Percentiles rank a stretch among this genome's conserved stretches.
Conservation (phyloP, 2,888 invertebrate species). For the Polydrusus tereticollis region DNA sequence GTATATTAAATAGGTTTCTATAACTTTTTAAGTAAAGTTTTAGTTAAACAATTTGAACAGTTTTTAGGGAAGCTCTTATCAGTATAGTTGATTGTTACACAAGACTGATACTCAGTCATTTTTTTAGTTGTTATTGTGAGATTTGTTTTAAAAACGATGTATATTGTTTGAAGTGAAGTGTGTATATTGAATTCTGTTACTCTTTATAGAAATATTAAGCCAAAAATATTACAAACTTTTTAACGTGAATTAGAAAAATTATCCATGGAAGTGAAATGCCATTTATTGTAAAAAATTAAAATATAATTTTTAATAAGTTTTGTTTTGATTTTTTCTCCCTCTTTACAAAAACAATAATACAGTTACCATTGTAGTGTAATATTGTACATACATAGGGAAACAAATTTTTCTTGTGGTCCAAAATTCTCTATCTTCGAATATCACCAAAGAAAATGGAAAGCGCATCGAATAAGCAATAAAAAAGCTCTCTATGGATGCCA, state of each 20-base stretch:
- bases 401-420: no score
- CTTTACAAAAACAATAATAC: not conserved
- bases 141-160: constrained; percentile 13
- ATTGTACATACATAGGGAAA: no score
- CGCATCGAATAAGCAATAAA: no score
- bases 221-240: not conserved
- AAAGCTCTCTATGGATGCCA: no score
- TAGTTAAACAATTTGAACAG: not conserved
- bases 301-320: constrained; percentile 23
- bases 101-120: constrained; percentile 27
- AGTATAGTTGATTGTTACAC: constrained; percentile 4
- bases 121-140: constrained; percentile 3
- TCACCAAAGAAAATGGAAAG: no score
- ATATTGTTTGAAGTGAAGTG: constrained; percentile 27
- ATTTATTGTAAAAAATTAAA: constrained; percentile 25
- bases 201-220: not conserved
- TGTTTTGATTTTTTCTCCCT: not conserved
- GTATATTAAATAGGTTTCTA: not conserved
- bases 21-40: constrained; percentile 28
- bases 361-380: no score
- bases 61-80: not conserved
- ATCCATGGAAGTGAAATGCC: constrained; percentile 16
- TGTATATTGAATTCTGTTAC: constrained; percentile 19
- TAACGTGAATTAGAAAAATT: not conserved
- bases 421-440: no score